Evolutionary conservation across 1,140 invertebrate species (phyloP).

Genomic region (Orius insidiosus): DNA sequence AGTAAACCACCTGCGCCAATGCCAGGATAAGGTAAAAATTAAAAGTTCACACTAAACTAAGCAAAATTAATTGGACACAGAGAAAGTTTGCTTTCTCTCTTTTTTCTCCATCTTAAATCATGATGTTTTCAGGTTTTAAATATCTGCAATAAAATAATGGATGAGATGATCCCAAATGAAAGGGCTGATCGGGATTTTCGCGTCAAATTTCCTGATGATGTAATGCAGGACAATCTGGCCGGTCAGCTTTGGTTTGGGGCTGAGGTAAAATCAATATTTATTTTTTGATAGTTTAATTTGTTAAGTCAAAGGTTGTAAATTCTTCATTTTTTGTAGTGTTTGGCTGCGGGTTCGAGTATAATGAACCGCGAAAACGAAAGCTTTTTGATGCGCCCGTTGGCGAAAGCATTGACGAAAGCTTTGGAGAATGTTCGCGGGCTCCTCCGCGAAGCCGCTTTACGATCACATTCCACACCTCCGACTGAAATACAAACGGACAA

Average conservation of each 20-base stretch:
- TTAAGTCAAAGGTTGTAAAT: not conserved
- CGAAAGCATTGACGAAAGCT: constrained; percentile 85
- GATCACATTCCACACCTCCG: constrained; percentile 9
- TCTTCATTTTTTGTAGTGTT: constrained; percentile 38
- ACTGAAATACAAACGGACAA: constrained; percentile 14
- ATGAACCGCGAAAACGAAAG: constrained; percentile 91
- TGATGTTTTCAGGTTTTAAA: constrained; percentile 50
- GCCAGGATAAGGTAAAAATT: constrained; percentile 43
- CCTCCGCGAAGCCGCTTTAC: constrained; percentile 63
- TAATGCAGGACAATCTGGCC: constrained; percentile 91
- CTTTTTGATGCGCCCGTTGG: constrained; percentile 88
- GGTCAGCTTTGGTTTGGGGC: constrained; percentile 99
- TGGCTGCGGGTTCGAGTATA: constrained; percentile 86
- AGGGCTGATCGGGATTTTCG: constrained; percentile 84
- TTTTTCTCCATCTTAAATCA: constrained; percentile 11
- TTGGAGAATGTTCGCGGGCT: constrained; percentile 80
- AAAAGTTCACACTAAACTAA: constrained; percentile 19
- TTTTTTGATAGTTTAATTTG: constrained; percentile 2
- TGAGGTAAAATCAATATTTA: constrained; percentile 42
- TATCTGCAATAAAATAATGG: constrained; percentile 89
- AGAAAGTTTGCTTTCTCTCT: not conserved
- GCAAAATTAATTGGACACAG: constrained; percentile 9
- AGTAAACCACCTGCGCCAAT: constrained; percentile 83
- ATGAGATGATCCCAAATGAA: constrained; percentile 76
- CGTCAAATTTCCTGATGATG: constrained; percentile 98